Evolutionary conservation across 1,140 invertebrate genomes (phyloP).

Genomic region (Trigoniulus corallinus): DNA sequence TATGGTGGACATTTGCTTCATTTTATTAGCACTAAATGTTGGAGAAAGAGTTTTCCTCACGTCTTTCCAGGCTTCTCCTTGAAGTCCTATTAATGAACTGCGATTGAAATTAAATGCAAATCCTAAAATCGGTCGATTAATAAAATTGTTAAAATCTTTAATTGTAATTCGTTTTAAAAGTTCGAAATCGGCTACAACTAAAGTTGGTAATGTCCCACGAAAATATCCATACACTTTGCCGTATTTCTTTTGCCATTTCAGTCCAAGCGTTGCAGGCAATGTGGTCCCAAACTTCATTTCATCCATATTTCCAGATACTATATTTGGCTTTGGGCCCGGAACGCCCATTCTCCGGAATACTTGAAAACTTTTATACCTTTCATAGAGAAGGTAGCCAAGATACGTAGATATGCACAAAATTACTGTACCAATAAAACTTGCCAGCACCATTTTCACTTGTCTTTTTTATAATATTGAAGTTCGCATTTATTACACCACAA

Average conservation of each 20-base stretch:
- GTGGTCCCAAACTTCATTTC: neutral
- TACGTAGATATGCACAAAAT: too few species aligned
- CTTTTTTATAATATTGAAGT: too few species aligned
- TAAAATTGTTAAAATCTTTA: slow-evolving; percentile 46
- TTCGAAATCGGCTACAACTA: slow-evolving; percentile 36
- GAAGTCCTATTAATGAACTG: slow-evolving; percentile 12
- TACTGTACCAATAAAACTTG: too few species aligned
- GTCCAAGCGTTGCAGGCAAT: neutral
- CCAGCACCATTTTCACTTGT: too few species aligned
- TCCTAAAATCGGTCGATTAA: slow-evolving; percentile 26
- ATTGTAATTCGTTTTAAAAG: slow-evolving; percentile 38
- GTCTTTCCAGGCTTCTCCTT: slow-evolving; percentile 34
- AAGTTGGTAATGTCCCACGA: slow-evolving; percentile 6
- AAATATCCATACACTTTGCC: neutral
- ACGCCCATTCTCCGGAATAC: neutral
- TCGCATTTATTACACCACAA: too few species aligned
- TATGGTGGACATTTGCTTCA: slow-evolving; percentile 22
- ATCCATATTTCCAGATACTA: neutral
- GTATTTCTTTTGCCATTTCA: neutral
- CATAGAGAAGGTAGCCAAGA: too few species aligned
- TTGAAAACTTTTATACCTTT: neutral
- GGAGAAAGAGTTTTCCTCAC: slow-evolving; percentile 35
- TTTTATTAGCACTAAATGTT: slow-evolving; percentile 37
- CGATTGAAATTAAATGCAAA: neutral
- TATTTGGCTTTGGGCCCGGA: neutral